Base-by-base conservation (phyloP, 2,797 vertebrate species). In the Semotilus atromaculatus region DNA sequence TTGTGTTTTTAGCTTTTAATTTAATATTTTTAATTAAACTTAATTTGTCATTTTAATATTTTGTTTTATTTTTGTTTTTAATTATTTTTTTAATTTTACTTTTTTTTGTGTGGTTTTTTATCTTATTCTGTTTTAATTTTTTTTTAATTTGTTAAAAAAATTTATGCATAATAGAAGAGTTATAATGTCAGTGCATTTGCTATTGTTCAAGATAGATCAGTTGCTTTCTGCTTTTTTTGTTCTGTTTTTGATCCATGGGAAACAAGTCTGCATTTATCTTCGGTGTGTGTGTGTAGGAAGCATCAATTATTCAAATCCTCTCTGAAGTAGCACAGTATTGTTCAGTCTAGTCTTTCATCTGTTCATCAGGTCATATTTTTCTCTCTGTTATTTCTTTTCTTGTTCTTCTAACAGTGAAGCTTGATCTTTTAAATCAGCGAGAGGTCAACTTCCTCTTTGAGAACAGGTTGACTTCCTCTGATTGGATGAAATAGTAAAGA, bases 301-400 rank as follows among this genome's bases (percentile, higher is more conserved):
- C n/a, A 64, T 64, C 26, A 78, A 43, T 45, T 26, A 40, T 60
- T 76, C 3, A 78, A 45, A 29, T 62, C 23, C 11, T 62, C 75
- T 58, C 45, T 81, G 48, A 81, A 58, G n/a, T 19, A 31, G 18
- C 13, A 4, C 51, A 6, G 16, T 71, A 9, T 71, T 58, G 67
- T 81, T 71, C 48, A 29, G 5, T 70, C 16, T 71, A 3, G 13
- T 73, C 80, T 81, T 72, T 72, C 6, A 78, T 78, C 75, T 13
- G 58, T 45, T 78, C n/a, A 29, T 58, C 79, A 55, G n/a, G 66
- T 71, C 31, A 66, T 38, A 23, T 55, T 58, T 19, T 70, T 16
- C 18, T 62, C 14, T 43, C 67, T 43, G 36, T 81, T 45, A 6
- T 71, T 72, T 45, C 21, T 81, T 43, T 58, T 60, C n/a, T 55